Conservation (phyloP, 2,113 vertebrate genomes). For the Oncorhynchus nerka region DNA sequence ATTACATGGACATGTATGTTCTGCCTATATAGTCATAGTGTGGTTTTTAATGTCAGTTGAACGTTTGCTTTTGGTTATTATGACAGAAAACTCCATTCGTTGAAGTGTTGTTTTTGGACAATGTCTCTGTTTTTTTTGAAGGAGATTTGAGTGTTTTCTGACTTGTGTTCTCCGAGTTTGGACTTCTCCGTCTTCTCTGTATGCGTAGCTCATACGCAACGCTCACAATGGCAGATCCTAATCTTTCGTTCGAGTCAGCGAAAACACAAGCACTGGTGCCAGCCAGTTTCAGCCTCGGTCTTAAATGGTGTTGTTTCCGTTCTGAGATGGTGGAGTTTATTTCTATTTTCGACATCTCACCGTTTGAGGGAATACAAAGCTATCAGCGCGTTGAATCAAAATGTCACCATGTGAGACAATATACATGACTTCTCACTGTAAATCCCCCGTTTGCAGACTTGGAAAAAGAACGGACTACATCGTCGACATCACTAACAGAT, state of each 20-base stretch:
- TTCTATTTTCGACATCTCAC: background rate
- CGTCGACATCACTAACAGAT: no score
- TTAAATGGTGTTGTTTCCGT: background rate
- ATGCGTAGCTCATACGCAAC: background rate
- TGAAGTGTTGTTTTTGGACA: background rate
- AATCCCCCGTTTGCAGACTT: no score
- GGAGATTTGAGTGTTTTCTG: background rate
- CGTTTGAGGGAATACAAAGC: background rate
- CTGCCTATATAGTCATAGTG: no score
- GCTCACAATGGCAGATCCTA: conserved; percentile 3
- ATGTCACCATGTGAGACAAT: background rate
- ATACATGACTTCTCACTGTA: no score
- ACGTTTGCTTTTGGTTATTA: background rate
- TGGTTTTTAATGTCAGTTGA: background rate
- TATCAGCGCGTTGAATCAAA: background rate
- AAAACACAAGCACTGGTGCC: background rate
- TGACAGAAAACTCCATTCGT: background rate
- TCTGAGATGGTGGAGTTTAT: background rate
- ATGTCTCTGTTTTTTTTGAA: background rate
- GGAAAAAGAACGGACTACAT: no score
- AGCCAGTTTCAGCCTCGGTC: background rate
- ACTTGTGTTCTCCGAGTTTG: no score
- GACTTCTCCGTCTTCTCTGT: background rate
- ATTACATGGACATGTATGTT: no score
- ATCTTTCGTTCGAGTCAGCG: background rate